Evolutionary conservation across 2,888 invertebrate genomes (phyloP).

Genomic region (Peribatodes rhomboidaria): DNA sequence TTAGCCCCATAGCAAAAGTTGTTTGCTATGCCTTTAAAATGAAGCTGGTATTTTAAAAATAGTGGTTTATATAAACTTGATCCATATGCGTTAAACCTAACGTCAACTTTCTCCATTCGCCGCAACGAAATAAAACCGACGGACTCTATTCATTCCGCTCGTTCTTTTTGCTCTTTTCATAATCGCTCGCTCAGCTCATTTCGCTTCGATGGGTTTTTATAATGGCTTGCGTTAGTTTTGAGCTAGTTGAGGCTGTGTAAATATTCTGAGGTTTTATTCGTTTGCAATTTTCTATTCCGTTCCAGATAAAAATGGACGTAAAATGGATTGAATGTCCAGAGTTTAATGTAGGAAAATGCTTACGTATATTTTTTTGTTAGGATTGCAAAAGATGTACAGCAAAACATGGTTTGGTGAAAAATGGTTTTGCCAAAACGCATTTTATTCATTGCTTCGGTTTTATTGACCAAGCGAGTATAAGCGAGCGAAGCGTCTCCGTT

Average conservation of each 20-base stretch:
- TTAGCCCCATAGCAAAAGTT: too few species aligned
- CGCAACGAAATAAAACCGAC: constrained; percentile 47
- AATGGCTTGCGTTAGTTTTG: constrained; percentile 39
- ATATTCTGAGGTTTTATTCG: constrained; percentile 28
- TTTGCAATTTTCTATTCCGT: constrained; percentile 14
- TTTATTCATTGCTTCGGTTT: too few species aligned
- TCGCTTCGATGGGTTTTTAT: constrained; percentile 49
- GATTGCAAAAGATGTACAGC: too few species aligned
- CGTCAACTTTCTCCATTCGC: constrained; percentile 41
- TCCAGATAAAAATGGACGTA: neutral
- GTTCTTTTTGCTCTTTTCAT: constrained; percentile 60
- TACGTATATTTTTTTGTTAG: too few species aligned
- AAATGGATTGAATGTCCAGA: neutral
- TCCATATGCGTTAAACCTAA: constrained; percentile 38
- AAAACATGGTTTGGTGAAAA: too few species aligned
- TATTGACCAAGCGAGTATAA: too few species aligned
- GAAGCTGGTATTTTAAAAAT: too few species aligned
- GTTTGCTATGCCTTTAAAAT: too few species aligned
- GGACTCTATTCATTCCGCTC: constrained; percentile 50
- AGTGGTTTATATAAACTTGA: too few species aligned
- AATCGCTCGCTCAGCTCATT: constrained; percentile 54
- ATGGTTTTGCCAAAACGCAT: too few species aligned
- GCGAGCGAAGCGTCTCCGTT: too few species aligned
- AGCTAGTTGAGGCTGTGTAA: constrained; percentile 35
- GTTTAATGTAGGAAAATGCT: neutral